Evolutionary conservation across 2,888 invertebrate species (phyloP).

Genomic region (Trichogramma dendrolimi): DNA sequence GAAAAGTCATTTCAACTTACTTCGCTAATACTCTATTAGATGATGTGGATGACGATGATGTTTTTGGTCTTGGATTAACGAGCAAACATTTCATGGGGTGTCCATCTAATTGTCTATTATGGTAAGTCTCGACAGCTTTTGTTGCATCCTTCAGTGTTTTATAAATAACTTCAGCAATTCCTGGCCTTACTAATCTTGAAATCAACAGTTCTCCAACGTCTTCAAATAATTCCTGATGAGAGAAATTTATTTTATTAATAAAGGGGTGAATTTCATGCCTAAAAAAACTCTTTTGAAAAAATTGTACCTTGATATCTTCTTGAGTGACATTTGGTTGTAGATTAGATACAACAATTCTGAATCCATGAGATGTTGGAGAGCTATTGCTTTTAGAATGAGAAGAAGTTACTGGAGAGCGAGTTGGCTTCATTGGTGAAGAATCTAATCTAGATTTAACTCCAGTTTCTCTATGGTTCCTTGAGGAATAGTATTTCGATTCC

Average conservation of each 20-base stretch:
- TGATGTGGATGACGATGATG: conserved; percentile 51
- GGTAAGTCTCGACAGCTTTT: conserved; percentile 87
- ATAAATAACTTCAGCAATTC: conserved; percentile 89
- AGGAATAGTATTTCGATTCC: conserved; percentile 42
- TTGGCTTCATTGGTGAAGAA: conserved; percentile 43
- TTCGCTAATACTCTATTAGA: conserved; percentile 49
- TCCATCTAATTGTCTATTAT: conserved; percentile 88
- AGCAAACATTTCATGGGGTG: conserved; percentile 89
- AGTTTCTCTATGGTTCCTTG: conserved; percentile 41
- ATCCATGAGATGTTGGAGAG: conserved; percentile 59
- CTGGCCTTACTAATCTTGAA: conserved; percentile 79
- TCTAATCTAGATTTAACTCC: conserved; percentile 54
- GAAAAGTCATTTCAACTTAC: conserved; percentile 34
- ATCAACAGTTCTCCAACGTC: conserved; percentile 84
- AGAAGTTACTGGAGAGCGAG: conserved; percentile 41
- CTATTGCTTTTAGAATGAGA: conserved; percentile 46
- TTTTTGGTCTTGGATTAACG: conserved; percentile 70
- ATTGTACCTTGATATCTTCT: conserved; percentile 77
- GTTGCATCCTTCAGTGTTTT: conserved; percentile 80
- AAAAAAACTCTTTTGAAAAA: not conserved
- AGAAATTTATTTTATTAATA: conserved; percentile 8
- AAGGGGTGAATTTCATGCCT: not conserved
- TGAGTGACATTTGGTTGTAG: conserved; percentile 81
- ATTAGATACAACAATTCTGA: conserved; percentile 86
- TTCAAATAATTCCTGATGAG: conserved; percentile 82